Conservation (phyloP, 2,888 invertebrate species). For the Gymnoscelis rufifasciata region DNA sequence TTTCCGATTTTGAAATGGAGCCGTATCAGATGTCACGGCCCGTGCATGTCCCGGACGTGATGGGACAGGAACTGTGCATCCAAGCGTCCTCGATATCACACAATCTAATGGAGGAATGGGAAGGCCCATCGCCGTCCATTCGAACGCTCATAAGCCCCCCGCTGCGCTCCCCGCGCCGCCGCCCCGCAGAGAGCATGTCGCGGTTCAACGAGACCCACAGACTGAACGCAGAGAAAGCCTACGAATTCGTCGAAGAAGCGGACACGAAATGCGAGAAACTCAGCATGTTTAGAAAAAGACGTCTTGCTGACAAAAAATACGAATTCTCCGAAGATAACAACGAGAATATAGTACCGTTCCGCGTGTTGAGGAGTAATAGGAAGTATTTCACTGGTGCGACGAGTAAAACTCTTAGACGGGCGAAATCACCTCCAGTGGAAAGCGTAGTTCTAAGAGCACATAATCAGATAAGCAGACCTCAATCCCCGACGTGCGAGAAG, state of each 20-base stretch:
- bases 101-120: slow-evolving; percentile 75
- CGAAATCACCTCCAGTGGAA: slow-evolving; percentile 68
- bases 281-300: slow-evolving; percentile 90
- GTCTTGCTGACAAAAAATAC: slow-evolving; percentile 94
- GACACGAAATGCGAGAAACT: slow-evolving; percentile 90
- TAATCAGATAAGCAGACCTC: slow-evolving; percentile 64
- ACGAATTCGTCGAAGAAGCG: slow-evolving; percentile 91
- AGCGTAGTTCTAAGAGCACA: slow-evolving; percentile 67
- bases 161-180: slow-evolving; percentile 62
- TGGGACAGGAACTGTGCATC: slow-evolving; percentile 71
- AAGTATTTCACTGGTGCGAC: slow-evolving; percentile 70
- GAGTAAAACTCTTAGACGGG: slow-evolving; percentile 49
- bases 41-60: slow-evolving; percentile 65
- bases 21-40: slow-evolving; percentile 64
- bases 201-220: slow-evolving; percentile 74
- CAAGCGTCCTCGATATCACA: slow-evolving; percentile 70
- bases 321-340: slow-evolving; percentile 91
- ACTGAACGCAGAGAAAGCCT: slow-evolving; percentile 84
- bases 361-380: slow-evolving; percentile 79
- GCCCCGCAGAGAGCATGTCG: slow-evolving; percentile 75
- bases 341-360: slow-evolving; percentile 82
- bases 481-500: slow-evolving; percentile 56
- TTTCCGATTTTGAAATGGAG: slow-evolving; percentile 81
- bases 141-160: slow-evolving; percentile 72
- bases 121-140: slow-evolving; percentile 70